phyloP scores from a whole-genome alignment of 23 tunicate genomes.

The Corella eumyota region DNA sequence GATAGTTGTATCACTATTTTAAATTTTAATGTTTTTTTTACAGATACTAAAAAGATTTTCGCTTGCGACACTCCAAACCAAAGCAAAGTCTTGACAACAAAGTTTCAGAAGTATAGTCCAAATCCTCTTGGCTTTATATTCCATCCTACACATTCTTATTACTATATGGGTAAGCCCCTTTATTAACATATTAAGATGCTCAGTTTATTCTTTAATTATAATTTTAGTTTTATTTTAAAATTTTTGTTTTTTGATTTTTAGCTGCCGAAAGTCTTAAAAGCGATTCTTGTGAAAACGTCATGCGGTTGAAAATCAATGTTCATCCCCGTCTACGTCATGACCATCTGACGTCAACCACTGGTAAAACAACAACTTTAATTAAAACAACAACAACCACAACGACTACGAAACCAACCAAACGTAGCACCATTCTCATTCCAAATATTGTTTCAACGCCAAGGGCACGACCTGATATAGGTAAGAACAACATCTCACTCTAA shows the following conservation, averaged over 20 bases:
- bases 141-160: conserved; percentile 35
- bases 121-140: conserved; percentile 73
- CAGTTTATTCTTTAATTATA: no score
- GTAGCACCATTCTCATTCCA: no score
- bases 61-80: conserved; percentile 32
- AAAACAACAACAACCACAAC: neutral
- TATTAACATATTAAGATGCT: neutral
- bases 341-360: neutral
- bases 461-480: no score
- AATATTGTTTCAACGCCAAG: no score
- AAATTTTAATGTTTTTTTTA: neutral
- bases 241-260: neutral
- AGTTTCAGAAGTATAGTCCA: conserved; percentile 70
- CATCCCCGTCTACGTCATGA: neutral
- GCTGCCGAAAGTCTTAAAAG: conserved; percentile 2
- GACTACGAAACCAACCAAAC: neutral
- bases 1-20: no score
- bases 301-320: conserved; percentile 41
- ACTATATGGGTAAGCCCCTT: conserved; percentile 54
- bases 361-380: neutral
- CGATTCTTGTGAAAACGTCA: conserved; percentile 13
- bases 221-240: neutral
- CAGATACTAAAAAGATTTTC: conserved; percentile 28
- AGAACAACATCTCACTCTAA: no score
- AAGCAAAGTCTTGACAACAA: conserved; percentile 39